These are phyloP conservation scores for Picus viridis DNA, from an alignment of 2,797 vertebrate genomes.

Conservation along the genomic window DNA sequence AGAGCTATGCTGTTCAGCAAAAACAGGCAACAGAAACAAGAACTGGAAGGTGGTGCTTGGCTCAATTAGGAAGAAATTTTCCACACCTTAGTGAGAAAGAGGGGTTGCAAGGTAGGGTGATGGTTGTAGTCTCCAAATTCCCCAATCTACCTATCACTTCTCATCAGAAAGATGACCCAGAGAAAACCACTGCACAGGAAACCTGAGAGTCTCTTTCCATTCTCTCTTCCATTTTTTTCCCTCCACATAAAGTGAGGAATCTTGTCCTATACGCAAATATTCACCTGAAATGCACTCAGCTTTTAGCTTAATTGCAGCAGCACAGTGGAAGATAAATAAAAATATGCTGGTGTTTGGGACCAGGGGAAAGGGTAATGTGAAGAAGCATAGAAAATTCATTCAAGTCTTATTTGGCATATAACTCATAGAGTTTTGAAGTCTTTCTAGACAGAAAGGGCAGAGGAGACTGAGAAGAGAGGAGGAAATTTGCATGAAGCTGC, in stretches of 20 bases:
- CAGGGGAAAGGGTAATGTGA: background rate
- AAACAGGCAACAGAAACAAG: background rate
- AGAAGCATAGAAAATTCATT: background rate
- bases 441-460: background rate
- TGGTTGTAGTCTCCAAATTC: background rate
- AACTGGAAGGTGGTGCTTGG: background rate
- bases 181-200: background rate
- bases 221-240: background rate
- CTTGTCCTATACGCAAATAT: background rate
- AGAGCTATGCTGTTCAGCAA: background rate
- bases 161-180: background rate
- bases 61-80: background rate
- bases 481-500: background rate
- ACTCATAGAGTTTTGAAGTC: background rate
- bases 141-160: background rate
- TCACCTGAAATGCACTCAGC: background rate
- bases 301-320: background rate
- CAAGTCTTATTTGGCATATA: background rate
- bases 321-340: background rate
- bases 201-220: background rate
- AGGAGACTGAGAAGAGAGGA: background rate
- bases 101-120: background rate
- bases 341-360: rapidly evolving
- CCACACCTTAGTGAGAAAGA: background rate
- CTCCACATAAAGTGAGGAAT: background rate